phyloP scores from a whole-genome alignment of 2,113 vertebrate species.

The Thinocorus orbignyianus region DNA sequence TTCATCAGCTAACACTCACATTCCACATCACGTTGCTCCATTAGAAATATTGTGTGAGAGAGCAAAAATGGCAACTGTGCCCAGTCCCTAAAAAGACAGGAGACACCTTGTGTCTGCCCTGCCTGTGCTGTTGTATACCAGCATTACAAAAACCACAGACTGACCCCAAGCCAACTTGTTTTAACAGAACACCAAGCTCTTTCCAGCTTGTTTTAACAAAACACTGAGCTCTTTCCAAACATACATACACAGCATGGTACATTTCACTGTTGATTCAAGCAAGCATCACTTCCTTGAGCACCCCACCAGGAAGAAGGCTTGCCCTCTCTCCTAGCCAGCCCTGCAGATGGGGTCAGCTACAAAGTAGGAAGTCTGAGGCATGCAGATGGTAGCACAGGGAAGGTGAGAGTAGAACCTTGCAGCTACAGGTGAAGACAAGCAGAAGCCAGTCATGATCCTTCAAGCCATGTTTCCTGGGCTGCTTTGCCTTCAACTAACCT shows the following conservation, averaged over 20 bases:
- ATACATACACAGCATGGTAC: rapidly evolving
- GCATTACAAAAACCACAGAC: background rate
- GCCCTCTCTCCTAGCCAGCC: background rate
- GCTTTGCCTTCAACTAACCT: background rate
- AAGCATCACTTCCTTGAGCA: background rate
- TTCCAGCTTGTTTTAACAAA: background rate
- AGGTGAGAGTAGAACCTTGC: background rate
- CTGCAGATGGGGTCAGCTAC: background rate
- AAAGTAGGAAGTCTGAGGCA: background rate
- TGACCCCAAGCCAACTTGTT: background rate
- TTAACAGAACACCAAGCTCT: background rate
- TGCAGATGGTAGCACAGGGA: background rate
- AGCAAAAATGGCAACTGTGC: background rate
- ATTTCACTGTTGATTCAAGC: background rate
- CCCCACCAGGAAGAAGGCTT: background rate
- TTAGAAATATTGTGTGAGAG: background rate
- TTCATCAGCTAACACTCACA: slow-evolving; percentile 7
- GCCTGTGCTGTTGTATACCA: background rate
- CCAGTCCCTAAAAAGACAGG: background rate
- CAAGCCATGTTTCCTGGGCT: background rate
- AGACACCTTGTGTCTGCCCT: background rate
- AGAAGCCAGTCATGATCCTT: background rate
- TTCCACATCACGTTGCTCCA: background rate
- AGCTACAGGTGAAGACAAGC: background rate
- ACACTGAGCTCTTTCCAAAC: background rate